These are phyloP conservation scores for Myxocyprinus asiaticus DNA, from an alignment of 2,113 vertebrate species.

Conservation along the genomic window DNA sequence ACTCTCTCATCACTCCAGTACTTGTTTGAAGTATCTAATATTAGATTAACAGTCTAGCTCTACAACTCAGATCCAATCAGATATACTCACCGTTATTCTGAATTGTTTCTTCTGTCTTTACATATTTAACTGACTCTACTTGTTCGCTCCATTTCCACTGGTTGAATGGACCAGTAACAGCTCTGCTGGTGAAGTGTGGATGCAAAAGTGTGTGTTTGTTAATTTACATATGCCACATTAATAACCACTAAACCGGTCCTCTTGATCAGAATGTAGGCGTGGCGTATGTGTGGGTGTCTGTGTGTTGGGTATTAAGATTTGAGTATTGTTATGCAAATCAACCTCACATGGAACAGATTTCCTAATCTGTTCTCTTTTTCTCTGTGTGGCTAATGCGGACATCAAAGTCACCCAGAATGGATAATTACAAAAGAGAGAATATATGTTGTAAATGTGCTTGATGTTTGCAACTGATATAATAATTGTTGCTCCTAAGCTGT, in stretches of 20 bases:
- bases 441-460: slow-evolving; percentile 1
- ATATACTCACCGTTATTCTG: slow-evolving; percentile 60
- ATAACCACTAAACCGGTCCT: slow-evolving; percentile 48
- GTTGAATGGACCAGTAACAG: slow-evolving; percentile 10
- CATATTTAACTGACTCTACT: slow-evolving; percentile 23
- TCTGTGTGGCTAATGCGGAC: slow-evolving; percentile 20
- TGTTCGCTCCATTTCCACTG: slow-evolving; percentile 32
- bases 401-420: slow-evolving; percentile 35
- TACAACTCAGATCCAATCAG: not conserved
- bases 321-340: slow-evolving; percentile 58
- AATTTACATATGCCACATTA: slow-evolving; percentile 44
- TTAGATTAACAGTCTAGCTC: not conserved
- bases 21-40: not conserved
- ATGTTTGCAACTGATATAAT: slow-evolving; percentile 9
- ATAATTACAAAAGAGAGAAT: too few relatives aligned
- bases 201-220: not conserved
- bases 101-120: slow-evolving; percentile 42
- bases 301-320: slow-evolving; percentile 40
- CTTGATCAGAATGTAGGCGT: slow-evolving; percentile 45
- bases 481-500: not conserved
- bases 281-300: slow-evolving; percentile 13
- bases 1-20: too few relatives aligned
- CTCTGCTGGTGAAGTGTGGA: slow-evolving; percentile 1
- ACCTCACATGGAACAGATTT: slow-evolving; percentile 23
- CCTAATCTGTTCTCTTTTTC: slow-evolving; percentile 36